Base-by-base conservation (phyloP, 1,140 invertebrate species). In the Lordiphosa stackelbergi region DNA sequence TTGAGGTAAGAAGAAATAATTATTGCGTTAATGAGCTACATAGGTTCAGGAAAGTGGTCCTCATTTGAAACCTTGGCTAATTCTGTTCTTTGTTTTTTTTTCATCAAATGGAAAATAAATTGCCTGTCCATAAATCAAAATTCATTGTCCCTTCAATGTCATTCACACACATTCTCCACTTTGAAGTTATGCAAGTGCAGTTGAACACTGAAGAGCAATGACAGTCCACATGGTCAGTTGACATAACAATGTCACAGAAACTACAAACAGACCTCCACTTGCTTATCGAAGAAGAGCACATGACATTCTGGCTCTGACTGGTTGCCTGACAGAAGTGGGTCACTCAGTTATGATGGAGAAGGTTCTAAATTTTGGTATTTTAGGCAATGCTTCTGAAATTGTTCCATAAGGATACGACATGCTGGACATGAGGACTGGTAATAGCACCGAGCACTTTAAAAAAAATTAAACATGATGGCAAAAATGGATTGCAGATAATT, bases 161-260 rank as follows among this genome's bases (percentile, higher is more conserved):
- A 48, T 0, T 9, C 16, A 5, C 48, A 51, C 36, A 40, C 38
- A 65, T 38, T 35, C 12, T 37, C 19, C 4, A 31, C 2, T 16
- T 34, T 5, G 31, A 34, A 31, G 31, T 52, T 66, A 45, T 72
- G 47, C 57, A 54, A 62, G 55, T 65, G 54, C 63, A 77, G 45
- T 48, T 55, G 28, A 56, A 57, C 13, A 57, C 13, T 10, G 41
- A 11, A 53, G 52, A 35, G 38, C 52, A 41, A 31, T 22, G 41
- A 35, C 49, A 68, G 48, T 53, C 13, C 24, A 46, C 43, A 13
- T 5, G 55, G 43, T 24, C 48, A 70, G 53, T 60, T 66, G 61
- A 70, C 61, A 74, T 59, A 60, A 51, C 54, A 57, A 69, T 54
- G 53, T 42, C 49, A 36, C 35, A 31, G 46, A 43, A 49, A 56